A percentile compares a stretch with the other conserved stretches of the same genome.
Conservation (phyloP, 2,888 invertebrate species). For the Callinectes sapidus region DNA sequence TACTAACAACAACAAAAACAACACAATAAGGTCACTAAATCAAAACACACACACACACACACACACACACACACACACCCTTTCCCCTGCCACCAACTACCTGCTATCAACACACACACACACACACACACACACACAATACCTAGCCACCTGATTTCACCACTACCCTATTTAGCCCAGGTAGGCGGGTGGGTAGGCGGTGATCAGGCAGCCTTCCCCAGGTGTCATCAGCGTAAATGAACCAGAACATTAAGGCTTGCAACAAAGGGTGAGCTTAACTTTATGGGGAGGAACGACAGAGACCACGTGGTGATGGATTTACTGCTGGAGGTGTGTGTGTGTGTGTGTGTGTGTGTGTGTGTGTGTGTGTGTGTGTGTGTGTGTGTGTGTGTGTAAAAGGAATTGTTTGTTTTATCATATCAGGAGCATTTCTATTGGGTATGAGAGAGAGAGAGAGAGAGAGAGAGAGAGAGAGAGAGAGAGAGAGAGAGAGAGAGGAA, state of each 20-base stretch:
- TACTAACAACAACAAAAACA: background rate
- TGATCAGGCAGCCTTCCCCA: constrained; percentile 13
- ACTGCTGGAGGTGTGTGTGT: background rate
- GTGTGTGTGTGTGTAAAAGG: no score
- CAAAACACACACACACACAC: background rate
- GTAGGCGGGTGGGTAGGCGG: background rate
- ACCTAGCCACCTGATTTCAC: background rate
- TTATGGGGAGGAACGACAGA: background rate
- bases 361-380: background rate
- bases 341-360: background rate
- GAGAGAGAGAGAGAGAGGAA: background rate
- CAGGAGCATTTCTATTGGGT: background rate
- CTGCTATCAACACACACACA: background rate
- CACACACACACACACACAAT: background rate
- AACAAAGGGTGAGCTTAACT: background rate
- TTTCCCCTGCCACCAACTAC: no score
- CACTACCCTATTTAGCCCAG: background rate
- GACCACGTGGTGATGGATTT: background rate
- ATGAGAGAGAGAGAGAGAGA: background rate
- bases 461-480: background rate
- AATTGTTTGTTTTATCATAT: no score
- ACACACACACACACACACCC: background rate
- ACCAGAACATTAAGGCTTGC: background rate
- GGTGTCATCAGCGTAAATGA: background rate
- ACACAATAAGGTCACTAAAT: background rate